Base-by-base conservation (phyloP, 2,113 vertebrate genomes). In the Pterocles orientalis region DNA sequence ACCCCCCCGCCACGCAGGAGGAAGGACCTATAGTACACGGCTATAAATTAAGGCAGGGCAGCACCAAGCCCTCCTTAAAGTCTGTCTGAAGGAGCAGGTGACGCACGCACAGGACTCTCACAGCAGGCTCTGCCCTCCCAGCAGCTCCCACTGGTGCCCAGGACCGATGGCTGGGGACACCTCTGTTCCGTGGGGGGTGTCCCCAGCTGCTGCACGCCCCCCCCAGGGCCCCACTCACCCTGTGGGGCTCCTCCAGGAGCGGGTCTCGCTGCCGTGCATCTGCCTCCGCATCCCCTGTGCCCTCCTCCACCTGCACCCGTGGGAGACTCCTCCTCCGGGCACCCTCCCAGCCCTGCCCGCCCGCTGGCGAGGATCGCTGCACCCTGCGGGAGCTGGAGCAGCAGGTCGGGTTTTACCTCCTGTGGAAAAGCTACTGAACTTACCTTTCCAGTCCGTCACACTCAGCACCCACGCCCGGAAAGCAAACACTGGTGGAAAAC, bases 301-400 rank as follows among this genome's bases (percentile, higher is more conserved):
- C 83, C 69, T 82, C 76, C 92, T 96, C 72, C 86, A 83, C 92
- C 92, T 78, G 87, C 73, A 58, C 72, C 79, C 7, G 14, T 8
- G 11, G 62, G 45, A 86, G 82, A 93, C 95, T 96, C 96, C 93
- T 93, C 96, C 95, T 90, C 95, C 53, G 16, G 88, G 45, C 82
- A 56, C 66, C 58, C 31, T 89, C 50, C 82, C 60, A 53, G 90
- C 79, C 64, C 85, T 75, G 53, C 86, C 76, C 31, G 33, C 84
- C 62, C 0, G 62, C 90, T 94, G 95, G 84, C 91, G 78, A 53
- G 18, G 1, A 41, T 41, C 41, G 41, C 41, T 41, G 41, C 41
- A 41, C 41, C 41, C 41, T 39, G 14, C 3, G 16, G 85, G 43
- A 82, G 89, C 93, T 11, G 76, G 80, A 88, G 92, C 88, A 33